These are phyloP conservation scores for Eulemur mongoz DNA, from an alignment of 2,797 vertebrate genomes.

Conservation along the genomic window DNA sequence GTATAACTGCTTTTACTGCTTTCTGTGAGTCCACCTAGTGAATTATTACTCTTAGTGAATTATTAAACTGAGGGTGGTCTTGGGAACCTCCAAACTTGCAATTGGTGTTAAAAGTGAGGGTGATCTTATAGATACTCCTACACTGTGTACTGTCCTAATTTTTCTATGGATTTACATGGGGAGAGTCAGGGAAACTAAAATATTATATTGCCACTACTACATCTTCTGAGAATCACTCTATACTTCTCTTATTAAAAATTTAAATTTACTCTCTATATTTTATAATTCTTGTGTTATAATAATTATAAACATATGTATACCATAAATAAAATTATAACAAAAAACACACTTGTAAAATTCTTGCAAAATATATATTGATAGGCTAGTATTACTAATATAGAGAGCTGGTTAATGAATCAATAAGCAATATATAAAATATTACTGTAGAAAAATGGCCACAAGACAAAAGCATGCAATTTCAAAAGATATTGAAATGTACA, in stretches of 20 bases:
- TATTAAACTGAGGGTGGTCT: not conserved
- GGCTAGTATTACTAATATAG: not conserved
- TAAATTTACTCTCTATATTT: not conserved
- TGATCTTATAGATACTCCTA: not conserved
- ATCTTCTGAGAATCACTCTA: not conserved
- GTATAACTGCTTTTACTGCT: not conserved
- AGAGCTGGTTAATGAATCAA: not conserved
- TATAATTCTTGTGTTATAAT: not conserved
- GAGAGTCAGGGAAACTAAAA: not conserved
- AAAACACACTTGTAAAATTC: not conserved
- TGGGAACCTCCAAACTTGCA: not conserved
- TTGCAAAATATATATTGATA: not conserved
- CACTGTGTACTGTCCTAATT: not conserved
- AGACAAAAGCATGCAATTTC: not conserved
- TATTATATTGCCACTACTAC: not conserved
- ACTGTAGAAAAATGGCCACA: not conserved
- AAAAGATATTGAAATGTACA: not conserved
- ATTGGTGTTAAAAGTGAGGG: not conserved
- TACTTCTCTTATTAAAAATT: not conserved
- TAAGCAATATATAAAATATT: not conserved
- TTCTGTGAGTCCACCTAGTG: not conserved
- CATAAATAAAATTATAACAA: not conserved
- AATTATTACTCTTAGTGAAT: not conserved
- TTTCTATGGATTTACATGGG: not conserved
- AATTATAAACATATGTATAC: not conserved